Evolutionary conservation across 2,888 invertebrate genomes (phyloP), one percentile per base, ranked within the genome.

Genomic region (Lumbricus terrestris): DNA sequence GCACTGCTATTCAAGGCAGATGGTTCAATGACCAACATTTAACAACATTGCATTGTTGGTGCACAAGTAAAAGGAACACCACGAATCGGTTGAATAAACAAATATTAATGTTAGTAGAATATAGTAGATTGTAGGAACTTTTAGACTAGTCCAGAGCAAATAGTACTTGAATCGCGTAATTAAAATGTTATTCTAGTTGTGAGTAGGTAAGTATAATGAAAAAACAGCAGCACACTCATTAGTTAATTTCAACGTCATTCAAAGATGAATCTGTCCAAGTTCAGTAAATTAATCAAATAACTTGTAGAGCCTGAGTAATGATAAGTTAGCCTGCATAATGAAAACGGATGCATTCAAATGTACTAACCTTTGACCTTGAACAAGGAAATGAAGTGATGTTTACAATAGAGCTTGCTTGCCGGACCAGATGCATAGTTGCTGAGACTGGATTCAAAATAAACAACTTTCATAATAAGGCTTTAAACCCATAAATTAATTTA

Each of bases 331-430:
- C n/a, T n/a, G n/a, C 13, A 15, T 47, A 23, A 47, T 23, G 20
- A 23, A 47, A 47, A 47, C 1, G 47, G 8, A 69, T n/a, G 69
- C 13, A n/a, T 4, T 69, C 69, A 8, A 16, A 5, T 69, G 29
- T 69, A n/a, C 88, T 42, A 37, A 93, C 93, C 93, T 93, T 93
- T 93, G 88, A 91, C 91, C 90, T 93, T 93, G 92, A 93, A 93
- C 35, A 93, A 91, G 89, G 92, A 92, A 33, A 93, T 93, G 92
- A 93, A 93, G 90, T 93, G 93, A 47, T 93, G 93, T 90, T 93
- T 93, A 91, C 93, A 93, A 91, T 92, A 93, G 37, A 54, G 89
- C 38, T 88, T 90, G 88, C 92, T 89, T 29, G 92, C 93, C 35
- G 92, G 92, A 35, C 93, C 90, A 33, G 93, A 91, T 18, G 93